These are phyloP conservation scores for Notechis scutatus DNA, from an alignment of 2,113 vertebrate genomes.

Conservation along the genomic window DNA sequence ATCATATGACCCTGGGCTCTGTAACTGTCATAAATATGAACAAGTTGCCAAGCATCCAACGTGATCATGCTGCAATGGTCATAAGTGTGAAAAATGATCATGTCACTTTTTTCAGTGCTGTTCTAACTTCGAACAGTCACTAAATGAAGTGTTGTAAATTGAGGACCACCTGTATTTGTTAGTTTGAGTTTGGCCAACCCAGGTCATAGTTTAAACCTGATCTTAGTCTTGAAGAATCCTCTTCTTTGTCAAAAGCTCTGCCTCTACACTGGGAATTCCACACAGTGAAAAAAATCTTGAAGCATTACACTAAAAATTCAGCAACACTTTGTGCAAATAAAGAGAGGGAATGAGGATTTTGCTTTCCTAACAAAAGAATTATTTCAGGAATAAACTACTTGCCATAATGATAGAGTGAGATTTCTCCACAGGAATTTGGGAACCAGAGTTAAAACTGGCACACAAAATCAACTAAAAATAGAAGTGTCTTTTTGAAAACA, in stretches of 20 bases:
- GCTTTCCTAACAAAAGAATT: neutral
- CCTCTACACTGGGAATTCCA: neutral
- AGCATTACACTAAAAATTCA: neutral
- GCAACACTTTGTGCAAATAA: neutral
- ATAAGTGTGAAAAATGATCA: no score
- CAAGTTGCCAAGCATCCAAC: no score
- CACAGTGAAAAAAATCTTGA: neutral
- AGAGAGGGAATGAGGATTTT: neutral
- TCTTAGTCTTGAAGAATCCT: neutral
- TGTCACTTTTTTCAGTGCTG: no score
- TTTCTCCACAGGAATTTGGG: constrained; percentile 7
- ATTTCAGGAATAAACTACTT: neutral
- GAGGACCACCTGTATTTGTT: neutral
- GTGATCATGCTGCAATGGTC: no score
- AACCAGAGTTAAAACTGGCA: constrained; percentile 8
- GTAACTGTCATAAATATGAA: no score
- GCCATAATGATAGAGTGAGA: constrained; percentile 14
- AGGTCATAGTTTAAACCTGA: neutral
- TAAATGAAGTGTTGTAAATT: no score
- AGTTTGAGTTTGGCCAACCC: neutral
- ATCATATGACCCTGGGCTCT: no score
- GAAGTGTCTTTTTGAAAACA: neutral
- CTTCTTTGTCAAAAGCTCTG: neutral
- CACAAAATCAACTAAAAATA: constrained; percentile 5
- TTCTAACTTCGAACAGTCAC: no score